Evolutionary conservation across 2,797 vertebrate species (phyloP), one percentile per base, ranked within the genome.

Genomic region (Microctenopoma steveboyesi): DNA sequence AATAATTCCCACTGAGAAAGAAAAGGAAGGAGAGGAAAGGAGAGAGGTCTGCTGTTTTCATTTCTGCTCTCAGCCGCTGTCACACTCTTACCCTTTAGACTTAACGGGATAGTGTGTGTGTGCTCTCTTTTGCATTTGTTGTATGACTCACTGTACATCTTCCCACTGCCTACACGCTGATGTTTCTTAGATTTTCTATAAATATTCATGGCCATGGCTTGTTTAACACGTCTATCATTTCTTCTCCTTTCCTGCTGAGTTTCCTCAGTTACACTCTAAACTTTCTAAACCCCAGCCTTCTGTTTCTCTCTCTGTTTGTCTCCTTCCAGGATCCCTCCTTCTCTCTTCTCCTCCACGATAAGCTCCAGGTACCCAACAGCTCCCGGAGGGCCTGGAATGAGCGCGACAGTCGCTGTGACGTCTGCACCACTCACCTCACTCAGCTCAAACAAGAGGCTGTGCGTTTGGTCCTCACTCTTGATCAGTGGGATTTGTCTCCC

Each of bases 381-480:
- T 96, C 95, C 47, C 92, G 96, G 25, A 95, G 97, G 67, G 96
- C 97, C 0, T 99, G 98, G 98, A 98, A 96, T 0, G 98, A 98
- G 82, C 95, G 93, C 7, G 97, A 99, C 90, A 96, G 96, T 74
- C 95, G 97, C 76, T 99, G 98, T 63, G 97, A 98, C 0, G 94
- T 98, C 45, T 99, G 98, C 40, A 91, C 96, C 74, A 98, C 98
- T 0, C 96, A 98, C 89, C 92, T 99, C 83, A 98, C 96, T 82
- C 96, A 98, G 86, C 79, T 99, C 72, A 99, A 99, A 88, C 97
- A 99, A 91, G 97, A 99, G 90, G 98, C 98, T 1, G 94, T 99
- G 67, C 97, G 95, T 79, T 95, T 98, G 95, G 97, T 98, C 78
- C 93, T 98, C 75, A 94, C 95, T 33, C 91, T 98, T 27, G 97